Percentiles rank a stretch among this genome's conserved stretches.
These are phyloP conservation scores for Adelges cooleyi DNA, from an alignment of 1,140 invertebrate genomes.

Conservation along the genomic window DNA sequence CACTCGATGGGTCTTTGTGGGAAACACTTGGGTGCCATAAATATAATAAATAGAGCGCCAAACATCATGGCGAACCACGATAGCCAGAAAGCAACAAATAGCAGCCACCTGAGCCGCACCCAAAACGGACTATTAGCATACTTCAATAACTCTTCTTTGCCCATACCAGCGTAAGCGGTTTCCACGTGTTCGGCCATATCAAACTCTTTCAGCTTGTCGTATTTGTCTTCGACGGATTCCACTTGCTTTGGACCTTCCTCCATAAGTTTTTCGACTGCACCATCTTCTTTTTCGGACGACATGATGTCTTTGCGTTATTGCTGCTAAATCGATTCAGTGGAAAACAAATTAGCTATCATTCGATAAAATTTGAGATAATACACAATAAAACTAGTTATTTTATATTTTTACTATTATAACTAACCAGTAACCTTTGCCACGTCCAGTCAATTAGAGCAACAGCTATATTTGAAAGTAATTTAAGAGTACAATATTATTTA, in stretches of 20 bases:
- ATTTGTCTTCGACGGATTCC: not conserved
- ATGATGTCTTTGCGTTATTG: not conserved
- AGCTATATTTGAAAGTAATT: too few species aligned
- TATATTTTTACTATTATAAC: too few species aligned
- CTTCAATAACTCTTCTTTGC: conserved; percentile 82
- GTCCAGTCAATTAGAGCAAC: too few species aligned
- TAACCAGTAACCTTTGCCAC: too few species aligned
- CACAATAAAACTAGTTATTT: too few species aligned
- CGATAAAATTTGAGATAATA: too few species aligned
- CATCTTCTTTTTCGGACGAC: conserved; percentile 7
- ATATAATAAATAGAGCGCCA: conserved; percentile 70
- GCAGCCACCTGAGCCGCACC: conserved; percentile 68
- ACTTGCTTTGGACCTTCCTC: not conserved
- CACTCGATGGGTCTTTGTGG: conserved; percentile 53
- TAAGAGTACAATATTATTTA: too few species aligned
- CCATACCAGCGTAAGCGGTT: conserved; percentile 61
- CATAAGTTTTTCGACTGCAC: conserved; percentile 15
- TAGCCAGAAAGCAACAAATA: conserved; percentile 77
- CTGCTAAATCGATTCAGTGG: too few species aligned
- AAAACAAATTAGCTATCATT: too few species aligned
- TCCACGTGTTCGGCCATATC: conserved; percentile 42
- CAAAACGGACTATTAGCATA: conserved; percentile 86
- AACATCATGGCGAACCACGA: conserved; percentile 75
- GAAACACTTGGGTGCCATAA: conserved; percentile 70
- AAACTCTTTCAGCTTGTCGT: conserved; percentile 7